Conservation (phyloP, 2,888 invertebrate species). For the Taphrorychus bicolor region DNA sequence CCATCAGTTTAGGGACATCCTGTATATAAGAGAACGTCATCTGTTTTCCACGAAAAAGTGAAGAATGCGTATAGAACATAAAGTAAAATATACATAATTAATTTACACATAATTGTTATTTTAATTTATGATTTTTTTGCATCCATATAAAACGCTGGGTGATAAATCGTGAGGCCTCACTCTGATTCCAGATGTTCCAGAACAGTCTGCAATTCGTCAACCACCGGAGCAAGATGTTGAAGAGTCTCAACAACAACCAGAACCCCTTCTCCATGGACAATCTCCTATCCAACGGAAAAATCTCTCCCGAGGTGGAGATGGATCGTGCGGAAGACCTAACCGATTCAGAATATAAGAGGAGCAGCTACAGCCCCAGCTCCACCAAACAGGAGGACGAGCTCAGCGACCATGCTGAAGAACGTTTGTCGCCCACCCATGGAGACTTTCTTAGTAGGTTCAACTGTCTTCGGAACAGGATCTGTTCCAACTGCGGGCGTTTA, state of each 20-base stretch:
- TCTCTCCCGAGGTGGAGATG: conserved; percentile 52
- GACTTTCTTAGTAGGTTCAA: conserved; percentile 54
- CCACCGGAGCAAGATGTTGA: conserved; percentile 57
- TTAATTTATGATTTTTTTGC: too few species aligned
- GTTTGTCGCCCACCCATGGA: conserved; percentile 49
- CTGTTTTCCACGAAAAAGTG: too few species aligned
- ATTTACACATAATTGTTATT: too few species aligned
- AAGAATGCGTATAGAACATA: too few species aligned
- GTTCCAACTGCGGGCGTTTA: conserved; percentile 65
- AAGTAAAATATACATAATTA: too few species aligned
- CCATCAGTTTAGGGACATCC: too few species aligned
- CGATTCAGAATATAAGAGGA: conserved; percentile 40
- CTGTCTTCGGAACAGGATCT: conserved; percentile 58
- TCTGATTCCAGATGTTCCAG: conserved; percentile 52
- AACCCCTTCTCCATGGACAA: conserved; percentile 60
- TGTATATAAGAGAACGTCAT: too few species aligned
- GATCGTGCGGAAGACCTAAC: conserved; percentile 41
- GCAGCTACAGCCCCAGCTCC: conserved; percentile 41
- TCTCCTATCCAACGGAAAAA: conserved; percentile 55
- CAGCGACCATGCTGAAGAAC: conserved; percentile 49
- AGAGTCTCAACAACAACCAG: conserved; percentile 55
- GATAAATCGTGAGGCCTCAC: too few species aligned
- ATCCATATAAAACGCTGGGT: too few species aligned
- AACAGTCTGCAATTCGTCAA: conserved; percentile 54
- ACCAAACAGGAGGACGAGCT: conserved; percentile 43